These are phyloP conservation scores for Calidris pygmaea DNA, from an alignment of 2,113 vertebrate genomes.

Conservation along the genomic window DNA sequence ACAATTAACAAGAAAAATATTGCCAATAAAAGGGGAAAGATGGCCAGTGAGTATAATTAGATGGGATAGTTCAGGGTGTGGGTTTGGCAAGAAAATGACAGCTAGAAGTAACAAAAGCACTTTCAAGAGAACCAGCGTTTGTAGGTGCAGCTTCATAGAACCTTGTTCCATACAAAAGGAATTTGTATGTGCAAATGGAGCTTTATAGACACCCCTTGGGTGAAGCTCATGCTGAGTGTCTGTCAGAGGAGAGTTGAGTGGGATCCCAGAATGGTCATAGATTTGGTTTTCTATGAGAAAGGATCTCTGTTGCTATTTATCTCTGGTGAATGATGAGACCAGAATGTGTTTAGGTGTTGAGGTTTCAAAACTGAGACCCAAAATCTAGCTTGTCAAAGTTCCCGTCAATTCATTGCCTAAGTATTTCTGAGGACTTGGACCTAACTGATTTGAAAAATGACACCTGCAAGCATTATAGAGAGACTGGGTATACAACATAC, in stretches of 20 bases:
- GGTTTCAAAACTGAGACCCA: background rate
- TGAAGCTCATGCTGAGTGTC: background rate
- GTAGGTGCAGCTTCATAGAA: background rate
- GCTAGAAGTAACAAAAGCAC: slow-evolving; percentile 5
- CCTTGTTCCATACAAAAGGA: no score
- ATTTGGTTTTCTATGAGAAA: background rate
- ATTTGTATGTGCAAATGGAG: background rate
- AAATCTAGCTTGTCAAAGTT: background rate
- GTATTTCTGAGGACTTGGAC: background rate
- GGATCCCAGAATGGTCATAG: background rate
- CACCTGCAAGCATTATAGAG: background rate
- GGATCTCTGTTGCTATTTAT: background rate
- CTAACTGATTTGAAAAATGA: background rate
- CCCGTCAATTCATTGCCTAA: background rate
- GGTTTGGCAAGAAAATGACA: slow-evolving; percentile 26
- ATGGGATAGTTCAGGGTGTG: slow-evolving; percentile 22
- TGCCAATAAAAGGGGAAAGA: slow-evolving; percentile 61
- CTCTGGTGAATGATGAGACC: background rate
- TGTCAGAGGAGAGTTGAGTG: background rate
- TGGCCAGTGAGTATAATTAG: slow-evolving; percentile 56
- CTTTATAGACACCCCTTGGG: background rate
- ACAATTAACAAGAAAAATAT: slow-evolving; percentile 69
- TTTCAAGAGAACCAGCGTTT: background rate
- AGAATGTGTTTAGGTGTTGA: background rate
- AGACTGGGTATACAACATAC: background rate